Conservation (phyloP, 2,797 vertebrate genomes). For the Arnoldichthys spilopterus region DNA sequence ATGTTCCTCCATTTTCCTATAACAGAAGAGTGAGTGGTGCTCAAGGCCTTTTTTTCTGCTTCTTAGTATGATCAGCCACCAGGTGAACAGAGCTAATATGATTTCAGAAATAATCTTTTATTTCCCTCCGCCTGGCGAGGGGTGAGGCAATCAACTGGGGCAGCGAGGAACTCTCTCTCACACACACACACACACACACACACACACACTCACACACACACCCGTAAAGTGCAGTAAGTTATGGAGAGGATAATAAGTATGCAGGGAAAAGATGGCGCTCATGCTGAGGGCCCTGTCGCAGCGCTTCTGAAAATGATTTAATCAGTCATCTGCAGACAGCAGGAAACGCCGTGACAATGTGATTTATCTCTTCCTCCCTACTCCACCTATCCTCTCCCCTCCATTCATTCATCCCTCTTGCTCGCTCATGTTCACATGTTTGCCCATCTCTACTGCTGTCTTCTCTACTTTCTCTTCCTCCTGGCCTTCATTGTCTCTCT, state of each 20-base stretch:
- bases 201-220: constrained; percentile 18
- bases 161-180: background rate
- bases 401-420: constrained; percentile 20
- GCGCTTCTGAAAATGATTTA: constrained; percentile 76
- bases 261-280: constrained; percentile 52
- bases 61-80: constrained; percentile 29
- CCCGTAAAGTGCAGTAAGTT: constrained; percentile 36
- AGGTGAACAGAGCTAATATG: constrained; percentile 49
- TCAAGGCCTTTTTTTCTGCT: background rate
- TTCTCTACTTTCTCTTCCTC: background rate
- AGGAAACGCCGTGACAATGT: constrained; percentile 72
- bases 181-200: background rate
- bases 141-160: constrained; percentile 41
- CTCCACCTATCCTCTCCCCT: constrained; percentile 29
- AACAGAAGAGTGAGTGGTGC: background rate
- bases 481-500: constrained; percentile 11
- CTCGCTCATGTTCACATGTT: constrained; percentile 25
- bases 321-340: constrained; percentile 77
- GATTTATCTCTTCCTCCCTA: constrained; percentile 66
- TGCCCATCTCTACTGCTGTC: background rate
- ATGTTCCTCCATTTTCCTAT: background rate
- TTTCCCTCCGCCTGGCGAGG: constrained; percentile 33
- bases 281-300: constrained; percentile 53
- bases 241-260: constrained; percentile 53
- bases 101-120: constrained; percentile 41